Base-by-base conservation (phyloP, 2,888 invertebrate species). In the Leptinotarsa rubiginosa region DNA sequence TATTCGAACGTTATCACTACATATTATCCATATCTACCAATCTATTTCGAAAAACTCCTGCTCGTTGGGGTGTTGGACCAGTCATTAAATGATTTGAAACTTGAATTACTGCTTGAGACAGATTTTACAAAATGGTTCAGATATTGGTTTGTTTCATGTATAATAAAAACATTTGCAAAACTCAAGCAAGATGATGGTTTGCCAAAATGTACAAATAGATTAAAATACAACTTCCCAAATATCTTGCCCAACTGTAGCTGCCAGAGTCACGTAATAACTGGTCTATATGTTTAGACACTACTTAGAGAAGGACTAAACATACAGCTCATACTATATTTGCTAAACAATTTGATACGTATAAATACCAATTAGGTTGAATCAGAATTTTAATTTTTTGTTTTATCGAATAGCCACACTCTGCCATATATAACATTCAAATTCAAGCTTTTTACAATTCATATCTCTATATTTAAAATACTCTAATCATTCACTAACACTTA, bases 401-500 rank as follows among this genome's bases (percentile, higher is more conserved):
- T 76, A 80, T 78, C 74, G 76, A 79, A 80, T 82, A 81, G 81
- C 83, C 84, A 82, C 78, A 80, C 66, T 74, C 74, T 77, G 81
- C 82, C 81, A 79, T 69, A 69, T 54, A 68, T 82, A 80, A 84
- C 83, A 83, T 84, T 81, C 83, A 84, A 75, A 70, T 77, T 81
- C 82, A 85, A 85, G 84, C 85, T 82, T 83, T 82, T 80, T 83
- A 83, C 80, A 79, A 75, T 72, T 66, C 69, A 66, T 73, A 69
- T 72, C 72, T 69, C 72, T 71, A 71, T 77, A 47, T 82, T 82
- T 86, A 84, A 86, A 85, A 86, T 85, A 85, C 76, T 85, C 85
- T 86, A 85, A 84, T 84, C 85, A 84, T 85, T 83, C 85, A 86
- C 86, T 86, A 86, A 86, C 86, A 86, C 86, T 85, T 86, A 86